Conservation (phyloP, 2,113 vertebrate species). For the Odobenus rosmarus region DNA sequence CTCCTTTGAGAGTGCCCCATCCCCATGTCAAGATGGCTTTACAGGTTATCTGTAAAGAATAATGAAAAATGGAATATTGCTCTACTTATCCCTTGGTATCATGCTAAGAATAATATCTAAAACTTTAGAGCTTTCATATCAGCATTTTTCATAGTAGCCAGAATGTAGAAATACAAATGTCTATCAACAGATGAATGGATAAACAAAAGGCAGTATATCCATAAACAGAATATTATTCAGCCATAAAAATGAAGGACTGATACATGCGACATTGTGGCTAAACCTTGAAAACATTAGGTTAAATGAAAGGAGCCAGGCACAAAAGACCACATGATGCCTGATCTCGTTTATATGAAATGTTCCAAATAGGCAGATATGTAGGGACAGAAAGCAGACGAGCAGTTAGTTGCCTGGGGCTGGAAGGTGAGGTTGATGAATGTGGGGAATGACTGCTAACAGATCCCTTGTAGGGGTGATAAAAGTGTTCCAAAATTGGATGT, state of each 20-base stretch:
- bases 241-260: background rate
- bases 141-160: background rate
- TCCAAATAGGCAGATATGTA: background rate
- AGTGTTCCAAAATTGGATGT: conserved; percentile 19
- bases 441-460: background rate
- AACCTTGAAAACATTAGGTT: background rate
- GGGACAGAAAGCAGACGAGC: background rate
- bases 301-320: background rate
- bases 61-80: background rate
- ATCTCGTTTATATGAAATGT: background rate
- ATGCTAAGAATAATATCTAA: conserved; percentile 12
- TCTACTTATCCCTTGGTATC: background rate
- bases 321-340: background rate
- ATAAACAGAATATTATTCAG: background rate
- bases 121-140: background rate
- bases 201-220: background rate
- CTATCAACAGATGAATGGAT: background rate
- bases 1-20: background rate
- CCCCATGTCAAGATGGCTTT: background rate
- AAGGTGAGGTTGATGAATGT: background rate
- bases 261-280: background rate
- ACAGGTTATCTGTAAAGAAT: background rate
- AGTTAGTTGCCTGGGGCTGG: background rate
- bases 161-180: background rate
- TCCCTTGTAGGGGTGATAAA: background rate